Base-by-base conservation (phyloP, 2,797 vertebrate genomes). In the Euphonia xanthogaster region DNA sequence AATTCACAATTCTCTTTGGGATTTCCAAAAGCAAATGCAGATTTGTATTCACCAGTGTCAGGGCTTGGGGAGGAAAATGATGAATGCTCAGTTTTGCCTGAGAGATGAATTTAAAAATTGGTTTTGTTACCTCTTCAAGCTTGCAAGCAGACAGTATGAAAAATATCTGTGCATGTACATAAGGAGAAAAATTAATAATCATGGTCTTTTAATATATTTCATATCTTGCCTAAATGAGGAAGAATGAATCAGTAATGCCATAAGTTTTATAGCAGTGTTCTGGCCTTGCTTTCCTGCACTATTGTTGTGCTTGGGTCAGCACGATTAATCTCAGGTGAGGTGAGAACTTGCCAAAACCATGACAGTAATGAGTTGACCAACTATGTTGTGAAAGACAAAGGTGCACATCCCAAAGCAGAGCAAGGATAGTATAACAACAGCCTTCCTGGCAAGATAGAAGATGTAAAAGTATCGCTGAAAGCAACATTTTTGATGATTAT, bases 1-100 rank as follows among this genome's bases (percentile, higher is more conserved):
- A 74, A 91, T 93, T 68, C 10, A 9, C 79, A 86, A 14, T 94
- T 94, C 77, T 72, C 62, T 68, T 72, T 23, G 67, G 80, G 42
- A n/a, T 93, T 96, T 75, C 81, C 88, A 65, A 57, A 89, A 94
- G 89, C 53, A 93, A 81, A 92, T 63, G 66, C 77, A 27, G 63
- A 35, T 93, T 93, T 94, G 28, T 93, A 55, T 83, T 80, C 31
- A 33, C 35, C 33, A 19, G 27, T 51, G 22, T 68, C 61, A 60
- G 62, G 33, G 58, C 28, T 35, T 12, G 23, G 47, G 47, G n/a
- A 85, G 40, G 62, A 90, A 90, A 80, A 75, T 47, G 6, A 66
- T 51, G 42, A 65, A 40, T n/a, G 78, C 45, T 90, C 28, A 5
- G 24, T 71, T 93, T 92, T 81, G 76, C 31, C 57, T 66, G 24